These are phyloP conservation scores for Apus apus DNA, from an alignment of 2,113 vertebrate species.

Conservation along the genomic window DNA sequence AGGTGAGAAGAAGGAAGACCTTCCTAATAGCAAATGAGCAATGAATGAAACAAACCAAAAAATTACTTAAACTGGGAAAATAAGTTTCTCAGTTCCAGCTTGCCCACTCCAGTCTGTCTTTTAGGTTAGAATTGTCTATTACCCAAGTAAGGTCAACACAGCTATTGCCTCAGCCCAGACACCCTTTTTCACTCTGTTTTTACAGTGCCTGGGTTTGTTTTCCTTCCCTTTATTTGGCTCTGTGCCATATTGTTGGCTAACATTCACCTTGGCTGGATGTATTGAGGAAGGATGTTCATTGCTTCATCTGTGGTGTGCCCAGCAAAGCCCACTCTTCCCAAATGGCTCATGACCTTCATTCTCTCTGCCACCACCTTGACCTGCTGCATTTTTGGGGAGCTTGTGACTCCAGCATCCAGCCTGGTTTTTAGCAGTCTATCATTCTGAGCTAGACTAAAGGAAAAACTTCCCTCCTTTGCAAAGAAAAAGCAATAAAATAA, in stretches of 20 bases:
- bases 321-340: background rate
- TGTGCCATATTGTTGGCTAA: accelerated
- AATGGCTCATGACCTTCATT: accelerated
- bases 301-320: background rate
- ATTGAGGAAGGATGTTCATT: background rate
- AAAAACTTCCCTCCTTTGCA: background rate
- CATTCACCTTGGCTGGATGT: background rate
- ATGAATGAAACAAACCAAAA: background rate
- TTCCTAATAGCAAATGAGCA: background rate
- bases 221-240: background rate
- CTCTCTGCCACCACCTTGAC: background rate
- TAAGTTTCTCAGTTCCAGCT: background rate
- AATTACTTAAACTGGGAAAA: background rate
- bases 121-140: background rate
- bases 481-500: background rate
- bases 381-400: background rate
- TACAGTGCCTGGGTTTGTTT: slow-evolving; percentile 24
- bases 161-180: background rate
- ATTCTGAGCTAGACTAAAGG: background rate
- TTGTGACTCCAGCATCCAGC: background rate
- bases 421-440: background rate
- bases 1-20: background rate
- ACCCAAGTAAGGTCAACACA: background rate
- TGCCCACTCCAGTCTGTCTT: background rate
- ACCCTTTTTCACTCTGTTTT: background rate